Percentiles rank a stretch among this genome's conserved stretches.
Conservation (phyloP, 2,888 invertebrate genomes). For the Nemotelus pantherinus region DNA sequence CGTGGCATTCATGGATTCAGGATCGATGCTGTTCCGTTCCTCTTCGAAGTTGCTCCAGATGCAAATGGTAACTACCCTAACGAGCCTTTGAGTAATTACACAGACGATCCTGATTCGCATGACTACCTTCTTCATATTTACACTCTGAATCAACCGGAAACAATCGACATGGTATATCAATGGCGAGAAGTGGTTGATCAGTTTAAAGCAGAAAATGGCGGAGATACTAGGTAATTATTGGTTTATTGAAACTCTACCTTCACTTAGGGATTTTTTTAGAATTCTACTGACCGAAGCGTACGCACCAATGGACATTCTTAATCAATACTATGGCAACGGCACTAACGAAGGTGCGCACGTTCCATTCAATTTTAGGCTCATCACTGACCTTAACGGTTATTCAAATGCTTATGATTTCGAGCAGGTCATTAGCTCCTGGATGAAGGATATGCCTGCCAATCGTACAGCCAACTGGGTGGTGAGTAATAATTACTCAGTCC, state of each 20-base stretch:
- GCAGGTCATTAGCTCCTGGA: constrained; percentile 68
- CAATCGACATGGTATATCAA: constrained; percentile 68
- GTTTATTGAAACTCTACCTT: not conserved
- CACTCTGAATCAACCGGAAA: constrained; percentile 71
- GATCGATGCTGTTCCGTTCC: constrained; percentile 70
- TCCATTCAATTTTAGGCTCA: constrained; percentile 75
- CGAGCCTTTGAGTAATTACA: constrained; percentile 67
- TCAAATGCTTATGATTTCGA: constrained; percentile 69
- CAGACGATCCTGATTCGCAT: constrained; percentile 67
- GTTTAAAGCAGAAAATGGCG: constrained; percentile 57
- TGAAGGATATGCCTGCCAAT: constrained; percentile 68
- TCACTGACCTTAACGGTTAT: constrained; percentile 66
- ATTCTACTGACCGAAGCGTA: constrained; percentile 74
- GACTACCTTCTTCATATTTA: constrained; percentile 70
- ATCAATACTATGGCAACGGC: constrained; percentile 70
- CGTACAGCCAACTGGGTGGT: constrained; percentile 75
- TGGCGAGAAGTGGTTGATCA: constrained; percentile 69
- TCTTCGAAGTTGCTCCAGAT: constrained; percentile 58
- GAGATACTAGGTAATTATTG: constrained; percentile 56
- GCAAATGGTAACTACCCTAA: constrained; percentile 60
- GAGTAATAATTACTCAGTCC: constrained; percentile 54
- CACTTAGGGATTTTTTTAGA: constrained; percentile 52
- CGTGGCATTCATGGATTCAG: constrained; percentile 84
- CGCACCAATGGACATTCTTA: constrained; percentile 65
- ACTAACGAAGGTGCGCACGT: constrained; percentile 67